phyloP scores from a whole-genome alignment of 2,888 invertebrate species.

The Iselma pallidipennis region DNA sequence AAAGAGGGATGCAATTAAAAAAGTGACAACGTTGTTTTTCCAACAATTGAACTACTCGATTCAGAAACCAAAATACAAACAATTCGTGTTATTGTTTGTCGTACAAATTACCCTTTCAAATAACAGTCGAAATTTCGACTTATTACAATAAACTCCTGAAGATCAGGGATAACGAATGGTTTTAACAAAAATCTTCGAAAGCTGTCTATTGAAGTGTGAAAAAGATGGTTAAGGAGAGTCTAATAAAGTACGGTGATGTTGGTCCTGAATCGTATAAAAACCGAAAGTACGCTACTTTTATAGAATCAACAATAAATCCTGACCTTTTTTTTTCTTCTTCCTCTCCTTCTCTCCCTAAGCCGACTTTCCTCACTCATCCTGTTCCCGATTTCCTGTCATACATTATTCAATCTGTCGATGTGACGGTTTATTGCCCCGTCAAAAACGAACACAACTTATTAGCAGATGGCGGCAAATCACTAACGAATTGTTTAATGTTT shows the following conservation, averaged over 20 bases:
- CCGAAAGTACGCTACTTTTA: constrained; percentile 20
- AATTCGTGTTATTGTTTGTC: too few species aligned
- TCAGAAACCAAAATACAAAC: too few species aligned
- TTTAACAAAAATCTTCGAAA: constrained; percentile 16
- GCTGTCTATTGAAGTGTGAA: constrained; percentile 31
- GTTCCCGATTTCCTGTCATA: not conserved
- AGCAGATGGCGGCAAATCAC: too few species aligned
- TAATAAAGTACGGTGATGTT: constrained; percentile 21
- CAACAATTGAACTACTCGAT: too few species aligned
- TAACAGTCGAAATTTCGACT: too few species aligned
- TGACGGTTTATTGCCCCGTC: not conserved
- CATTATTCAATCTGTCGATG: not conserved
- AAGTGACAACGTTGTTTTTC: not conserved
- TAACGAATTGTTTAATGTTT: too few species aligned
- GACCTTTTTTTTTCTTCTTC: not conserved
- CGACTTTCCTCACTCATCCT: not conserved
- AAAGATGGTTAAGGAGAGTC: constrained; percentile 14
- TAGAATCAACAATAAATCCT: constrained; percentile 22
- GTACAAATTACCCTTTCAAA: too few species aligned
- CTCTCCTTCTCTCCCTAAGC: not conserved
- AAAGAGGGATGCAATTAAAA: not conserved
- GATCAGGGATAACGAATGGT: too few species aligned
- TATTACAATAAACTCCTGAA: too few species aligned
- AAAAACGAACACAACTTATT: too few species aligned
- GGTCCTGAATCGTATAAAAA: constrained; percentile 18